Evolutionary conservation across 2,797 vertebrate genomes (phyloP).

Genomic region (Aratinga solstitialis): DNA sequence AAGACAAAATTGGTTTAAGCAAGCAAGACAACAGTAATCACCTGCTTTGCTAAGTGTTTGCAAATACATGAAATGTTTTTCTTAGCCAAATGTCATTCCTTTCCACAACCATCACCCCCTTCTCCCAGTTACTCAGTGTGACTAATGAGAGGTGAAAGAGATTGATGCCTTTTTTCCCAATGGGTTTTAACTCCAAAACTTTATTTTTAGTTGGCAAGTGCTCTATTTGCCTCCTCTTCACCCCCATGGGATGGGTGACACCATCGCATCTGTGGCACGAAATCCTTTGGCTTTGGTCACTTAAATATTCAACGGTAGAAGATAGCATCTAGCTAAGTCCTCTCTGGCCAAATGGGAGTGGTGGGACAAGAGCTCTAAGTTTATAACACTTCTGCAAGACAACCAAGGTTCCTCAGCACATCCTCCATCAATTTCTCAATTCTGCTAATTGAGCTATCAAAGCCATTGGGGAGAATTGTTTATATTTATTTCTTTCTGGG

Average conservation of each 20-base stretch:
- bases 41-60: slow-evolving; percentile 50
- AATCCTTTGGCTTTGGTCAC: not conserved
- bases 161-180: not conserved
- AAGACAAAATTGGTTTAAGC: slow-evolving; percentile 44
- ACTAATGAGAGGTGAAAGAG: slow-evolving; percentile 35
- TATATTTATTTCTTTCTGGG: slow-evolving; percentile 47
- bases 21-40: slow-evolving; percentile 65
- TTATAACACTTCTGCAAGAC: not conserved
- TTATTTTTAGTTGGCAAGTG: not conserved
- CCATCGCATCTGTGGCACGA: not conserved
- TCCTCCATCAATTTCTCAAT: not conserved
- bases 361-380: not conserved
- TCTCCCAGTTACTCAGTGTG: slow-evolving; percentile 53
- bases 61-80: slow-evolving; percentile 30
- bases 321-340: not conserved
- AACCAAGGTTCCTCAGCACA: not conserved
- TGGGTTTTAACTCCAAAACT: not conserved
- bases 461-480: not conserved
- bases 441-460: slow-evolving; percentile 41
- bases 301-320: not conserved
- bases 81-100: slow-evolving; percentile 46
- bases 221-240: not conserved
- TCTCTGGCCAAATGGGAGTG: not conserved
- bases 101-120: slow-evolving; percentile 37
- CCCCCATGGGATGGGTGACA: not conserved